A percentile compares a stretch with the other conserved stretches of the same genome.
These are phyloP conservation scores for Ceriagrion tenellum DNA, from an alignment of 2,888 invertebrate genomes.

Conservation along the genomic window DNA sequence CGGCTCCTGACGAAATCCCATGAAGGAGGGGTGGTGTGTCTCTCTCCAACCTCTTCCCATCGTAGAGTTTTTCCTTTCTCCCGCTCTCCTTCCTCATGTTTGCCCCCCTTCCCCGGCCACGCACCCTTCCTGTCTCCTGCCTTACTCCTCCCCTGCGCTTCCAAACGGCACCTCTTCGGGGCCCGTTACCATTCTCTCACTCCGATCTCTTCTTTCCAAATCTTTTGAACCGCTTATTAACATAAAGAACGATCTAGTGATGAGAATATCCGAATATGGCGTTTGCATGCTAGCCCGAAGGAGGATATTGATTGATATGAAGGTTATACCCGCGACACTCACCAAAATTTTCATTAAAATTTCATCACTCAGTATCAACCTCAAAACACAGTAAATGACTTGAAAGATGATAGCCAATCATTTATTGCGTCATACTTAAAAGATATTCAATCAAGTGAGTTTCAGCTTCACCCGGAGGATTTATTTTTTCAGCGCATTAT, in stretches of 20 bases:
- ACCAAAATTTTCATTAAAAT: too few relatives aligned
- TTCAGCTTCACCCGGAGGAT: too few relatives aligned
- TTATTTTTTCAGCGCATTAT: too few relatives aligned
- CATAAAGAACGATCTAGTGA: background rate
- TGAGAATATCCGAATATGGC: background rate
- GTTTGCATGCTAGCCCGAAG: too few relatives aligned
- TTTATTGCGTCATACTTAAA: too few relatives aligned
- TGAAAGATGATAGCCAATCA: too few relatives aligned
- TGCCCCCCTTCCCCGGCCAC: background rate
- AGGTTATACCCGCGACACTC: too few relatives aligned
- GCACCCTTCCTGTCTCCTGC: background rate
- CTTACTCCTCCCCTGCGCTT: background rate
- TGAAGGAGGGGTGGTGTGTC: background rate
- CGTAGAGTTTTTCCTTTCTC: background rate
- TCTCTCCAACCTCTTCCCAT: background rate
- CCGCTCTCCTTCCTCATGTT: background rate
- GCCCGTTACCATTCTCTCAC: background rate
- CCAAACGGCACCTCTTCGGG: too few relatives aligned
- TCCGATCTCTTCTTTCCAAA: background rate
- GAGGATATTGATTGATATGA: too few relatives aligned
- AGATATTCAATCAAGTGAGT: too few relatives aligned
- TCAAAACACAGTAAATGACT: too few relatives aligned
- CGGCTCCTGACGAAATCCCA: background rate
- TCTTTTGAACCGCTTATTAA: background rate
- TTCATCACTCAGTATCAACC: too few relatives aligned